Base-by-base conservation (phyloP, 2,113 vertebrate genomes). In the Panthera tigris region DNA sequence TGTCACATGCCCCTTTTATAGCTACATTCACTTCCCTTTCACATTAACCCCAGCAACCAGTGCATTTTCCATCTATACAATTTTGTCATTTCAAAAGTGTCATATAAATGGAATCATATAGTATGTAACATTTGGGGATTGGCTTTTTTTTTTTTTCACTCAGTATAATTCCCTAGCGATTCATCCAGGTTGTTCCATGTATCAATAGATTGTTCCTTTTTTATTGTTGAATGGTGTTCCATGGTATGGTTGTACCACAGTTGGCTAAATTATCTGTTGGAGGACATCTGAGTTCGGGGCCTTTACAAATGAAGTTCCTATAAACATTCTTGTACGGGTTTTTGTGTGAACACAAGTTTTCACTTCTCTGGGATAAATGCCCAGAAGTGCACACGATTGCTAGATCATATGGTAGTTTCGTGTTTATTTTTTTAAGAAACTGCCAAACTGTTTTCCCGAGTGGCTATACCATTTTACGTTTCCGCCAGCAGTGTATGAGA, bases 311-410 rank as follows among this genome's bases (percentile, higher is more conserved):
- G 21, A 92, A 88, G 66, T 45, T 87, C 50, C 74, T 50, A 7
- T 87, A 92, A 52, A 87, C 65, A 55, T 45, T 50, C 57, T 73
- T 15, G n/a, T 95, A 61, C 13, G n/a, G 15, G 45, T 55, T 82
- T 48, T 74, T 85, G 65, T 71, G 66, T 74, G 23, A 36, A 61
- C 36, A 25, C 31, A 29, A 45, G 29, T 61, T 84, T 79, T 89
- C 63, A 79, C 61, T 90, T 63, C 80, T 90, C 63, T n/a, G 33
- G 71, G 80, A 90, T 84, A 79, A 79, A 84, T 93, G 91, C 84
- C 91, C 61, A 21, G 16, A 71, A 83, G 13, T 36, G 4, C 36
- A 76, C 23, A 61, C 0, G 8, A 78, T 29, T 63, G 39, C 27
- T 61, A 52, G 61, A 33, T 84, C 61, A n/a, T 71, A 25, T 1